Conservation (phyloP, 2,113 vertebrate species). For the Hymenochirus boettgeri region DNA sequence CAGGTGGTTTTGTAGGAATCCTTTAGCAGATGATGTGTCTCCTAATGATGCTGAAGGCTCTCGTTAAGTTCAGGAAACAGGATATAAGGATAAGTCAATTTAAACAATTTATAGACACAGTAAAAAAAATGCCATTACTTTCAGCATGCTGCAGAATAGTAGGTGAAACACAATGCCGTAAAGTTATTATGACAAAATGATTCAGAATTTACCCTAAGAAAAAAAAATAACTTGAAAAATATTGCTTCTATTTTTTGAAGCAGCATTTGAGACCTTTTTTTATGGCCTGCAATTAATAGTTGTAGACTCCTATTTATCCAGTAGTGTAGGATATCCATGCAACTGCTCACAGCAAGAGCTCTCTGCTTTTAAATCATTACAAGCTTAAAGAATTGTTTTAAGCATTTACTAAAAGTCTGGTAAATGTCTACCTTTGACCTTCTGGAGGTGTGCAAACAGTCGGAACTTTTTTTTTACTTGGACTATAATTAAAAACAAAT, state of each 20-base stretch:
- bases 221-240: conserved; percentile 63
- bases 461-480: conserved; percentile 55
- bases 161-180: conserved; percentile 69
- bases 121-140: conserved; percentile 71
- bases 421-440: conserved; percentile 62
- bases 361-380: conserved; percentile 59
- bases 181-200: conserved; percentile 71
- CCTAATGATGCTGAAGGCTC: conserved; percentile 78
- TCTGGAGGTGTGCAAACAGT: conserved; percentile 59
- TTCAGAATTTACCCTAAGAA: conserved; percentile 65
- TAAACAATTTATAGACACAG: conserved; percentile 77
- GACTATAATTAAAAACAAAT: conserved; percentile 73
- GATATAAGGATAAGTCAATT: conserved; percentile 81
- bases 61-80: conserved; percentile 81
- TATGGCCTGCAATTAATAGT: conserved; percentile 61
- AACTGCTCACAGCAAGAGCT: conserved; percentile 61
- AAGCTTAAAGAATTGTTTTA: conserved; percentile 51
- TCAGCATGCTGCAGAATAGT: conserved; percentile 68
- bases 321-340: conserved; percentile 54
- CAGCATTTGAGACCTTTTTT: conserved; percentile 52
- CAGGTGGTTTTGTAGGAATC: conserved; percentile 69
- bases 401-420: conserved; percentile 65
- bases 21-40: conserved; percentile 71
- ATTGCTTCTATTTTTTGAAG: conserved; percentile 60
- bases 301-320: conserved; percentile 58